Evolutionary conservation across 1,140 invertebrate species (phyloP).

Genomic region (Hylyphantes graminicola): DNA sequence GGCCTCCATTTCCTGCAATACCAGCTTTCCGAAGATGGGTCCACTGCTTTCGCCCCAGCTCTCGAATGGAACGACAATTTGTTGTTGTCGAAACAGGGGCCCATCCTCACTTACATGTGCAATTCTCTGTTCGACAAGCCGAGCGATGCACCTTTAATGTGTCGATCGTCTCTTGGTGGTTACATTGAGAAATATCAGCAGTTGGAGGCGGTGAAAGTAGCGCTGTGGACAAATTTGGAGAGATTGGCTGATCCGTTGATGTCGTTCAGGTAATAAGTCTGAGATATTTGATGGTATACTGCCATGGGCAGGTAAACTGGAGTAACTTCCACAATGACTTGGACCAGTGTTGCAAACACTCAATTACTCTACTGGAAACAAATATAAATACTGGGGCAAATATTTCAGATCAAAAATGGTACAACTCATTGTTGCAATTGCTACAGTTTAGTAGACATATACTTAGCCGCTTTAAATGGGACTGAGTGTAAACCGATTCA

Average conservation of each 20-base stretch:
- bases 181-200: neutral
- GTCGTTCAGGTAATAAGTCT: neutral
- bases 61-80: neutral
- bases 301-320: no score
- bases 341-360: no score
- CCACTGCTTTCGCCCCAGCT: neutral
- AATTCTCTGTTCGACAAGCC: neutral
- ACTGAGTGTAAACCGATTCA: no score
- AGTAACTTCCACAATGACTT: no score
- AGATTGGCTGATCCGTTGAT: neutral
- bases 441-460: no score
- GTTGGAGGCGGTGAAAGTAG: neutral
- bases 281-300: no score
- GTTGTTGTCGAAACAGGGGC: conserved; percentile 26
- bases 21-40: neutral
- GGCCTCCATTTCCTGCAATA: neutral
- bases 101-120: conserved; percentile 30
- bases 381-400: no score
- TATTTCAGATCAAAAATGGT: no score
- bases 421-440: no score
- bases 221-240: conserved; percentile 29
- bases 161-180: neutral
- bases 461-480: no score
- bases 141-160: neutral
- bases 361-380: no score